phyloP scores from a whole-genome alignment of 2,888 invertebrate species.

The Imbricaverruca yamaguchii region DNA sequence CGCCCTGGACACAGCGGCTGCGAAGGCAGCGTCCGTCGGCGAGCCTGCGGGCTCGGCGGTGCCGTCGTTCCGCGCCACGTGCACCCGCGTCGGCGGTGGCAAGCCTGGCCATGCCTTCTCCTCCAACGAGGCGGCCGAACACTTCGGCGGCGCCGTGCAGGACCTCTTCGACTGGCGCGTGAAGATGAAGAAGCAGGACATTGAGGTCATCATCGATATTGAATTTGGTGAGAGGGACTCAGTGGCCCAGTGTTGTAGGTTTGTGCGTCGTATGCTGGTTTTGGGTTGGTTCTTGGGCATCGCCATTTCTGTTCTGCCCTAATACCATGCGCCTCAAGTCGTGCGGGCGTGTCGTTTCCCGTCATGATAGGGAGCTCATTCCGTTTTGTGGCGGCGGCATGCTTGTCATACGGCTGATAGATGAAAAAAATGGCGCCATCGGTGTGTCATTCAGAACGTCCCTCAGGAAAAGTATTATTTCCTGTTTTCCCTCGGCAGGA shows the following conservation, averaged over 20 bases:
- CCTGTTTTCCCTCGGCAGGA: too few relatives aligned
- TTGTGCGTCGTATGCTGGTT: too few relatives aligned
- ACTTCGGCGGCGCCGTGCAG: conserved; percentile 50
- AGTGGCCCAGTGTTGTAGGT: not conserved
- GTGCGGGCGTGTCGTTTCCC: too few relatives aligned
- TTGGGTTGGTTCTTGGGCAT: too few relatives aligned
- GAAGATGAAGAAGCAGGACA: conserved; percentile 48
- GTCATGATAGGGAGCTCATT: too few relatives aligned
- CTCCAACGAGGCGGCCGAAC: conserved; percentile 49
- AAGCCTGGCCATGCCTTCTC: conserved; percentile 47
- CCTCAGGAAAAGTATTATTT: too few relatives aligned
- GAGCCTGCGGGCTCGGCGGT: conserved; percentile 34
- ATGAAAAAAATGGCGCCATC: too few relatives aligned
- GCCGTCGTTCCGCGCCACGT: conserved; percentile 50
- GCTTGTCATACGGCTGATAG: too few relatives aligned
- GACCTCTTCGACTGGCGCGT: conserved; percentile 53
- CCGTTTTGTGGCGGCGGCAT: too few relatives aligned
- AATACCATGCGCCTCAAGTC: too few relatives aligned
- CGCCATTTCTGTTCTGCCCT: too few relatives aligned
- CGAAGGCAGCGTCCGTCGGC: not conserved
- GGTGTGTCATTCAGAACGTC: too few relatives aligned
- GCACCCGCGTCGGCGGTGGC: conserved; percentile 45
- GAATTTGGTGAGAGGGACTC: conserved; percentile 37
- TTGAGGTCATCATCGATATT: conserved; percentile 49
- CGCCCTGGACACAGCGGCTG: not conserved